Conservation (phyloP, 2,797 vertebrate species). For the Mormyrops boulengeri region DNA sequence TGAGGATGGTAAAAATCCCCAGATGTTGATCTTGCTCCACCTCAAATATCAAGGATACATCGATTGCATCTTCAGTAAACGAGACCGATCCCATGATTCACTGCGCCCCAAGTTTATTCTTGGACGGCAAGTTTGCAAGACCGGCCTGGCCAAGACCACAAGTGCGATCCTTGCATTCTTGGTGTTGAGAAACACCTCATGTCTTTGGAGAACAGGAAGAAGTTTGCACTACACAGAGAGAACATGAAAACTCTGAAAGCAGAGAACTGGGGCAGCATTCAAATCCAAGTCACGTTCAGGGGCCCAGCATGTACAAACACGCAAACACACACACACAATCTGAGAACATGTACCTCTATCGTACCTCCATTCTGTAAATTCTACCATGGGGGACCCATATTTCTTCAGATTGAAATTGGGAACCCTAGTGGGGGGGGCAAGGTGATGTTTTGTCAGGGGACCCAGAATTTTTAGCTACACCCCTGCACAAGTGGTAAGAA, state of each 20-base stretch:
- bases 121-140: background rate
- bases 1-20: background rate
- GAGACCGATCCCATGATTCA: background rate
- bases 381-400: background rate
- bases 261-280: background rate
- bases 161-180: background rate
- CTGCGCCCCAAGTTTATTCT: background rate
- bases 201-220: background rate
- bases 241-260: background rate
- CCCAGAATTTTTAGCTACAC: background rate
- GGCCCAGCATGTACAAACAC: too few species aligned
- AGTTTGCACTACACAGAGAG: background rate
- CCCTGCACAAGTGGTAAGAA: background rate
- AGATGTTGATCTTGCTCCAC: too few species aligned
- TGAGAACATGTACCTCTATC: background rate
- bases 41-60: background rate
- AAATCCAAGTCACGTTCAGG: too few species aligned
- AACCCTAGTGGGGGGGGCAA: background rate
- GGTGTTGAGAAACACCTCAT: background rate
- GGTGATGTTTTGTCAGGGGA: background rate
- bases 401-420: background rate
- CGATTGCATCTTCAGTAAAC: background rate
- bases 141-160: too few species aligned
- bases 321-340: too few species aligned
- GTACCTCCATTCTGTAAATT: background rate